Percentiles rank a stretch among this genome's conserved stretches.
Conservation (phyloP, 2,797 vertebrate genomes). For the Sebastes kiyomatsui region DNA sequence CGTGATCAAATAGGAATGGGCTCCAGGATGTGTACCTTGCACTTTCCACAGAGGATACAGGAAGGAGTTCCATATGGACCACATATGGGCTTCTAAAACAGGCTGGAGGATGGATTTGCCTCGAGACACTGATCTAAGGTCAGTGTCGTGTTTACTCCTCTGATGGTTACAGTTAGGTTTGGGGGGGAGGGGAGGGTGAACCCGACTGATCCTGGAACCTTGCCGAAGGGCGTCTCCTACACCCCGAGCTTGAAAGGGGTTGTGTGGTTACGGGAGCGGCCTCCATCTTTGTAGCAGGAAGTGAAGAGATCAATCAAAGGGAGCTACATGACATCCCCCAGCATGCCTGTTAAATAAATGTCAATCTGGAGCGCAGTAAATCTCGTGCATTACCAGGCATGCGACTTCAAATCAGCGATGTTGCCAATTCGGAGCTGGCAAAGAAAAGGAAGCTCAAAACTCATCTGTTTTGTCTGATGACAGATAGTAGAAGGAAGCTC, state of each 20-base stretch:
- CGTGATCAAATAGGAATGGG: constrained; percentile 41
- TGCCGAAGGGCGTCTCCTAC: constrained; percentile 74
- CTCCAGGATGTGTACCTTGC: constrained; percentile 57
- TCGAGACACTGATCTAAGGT: constrained; percentile 77
- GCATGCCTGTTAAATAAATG: constrained; percentile 76
- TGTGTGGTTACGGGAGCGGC: constrained; percentile 71
- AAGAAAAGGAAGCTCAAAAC: constrained; percentile 19
- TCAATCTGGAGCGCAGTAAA: constrained; percentile 71
- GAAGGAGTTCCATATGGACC: constrained; percentile 76
- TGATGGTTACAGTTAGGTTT: constrained; percentile 76
- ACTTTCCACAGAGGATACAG: constrained; percentile 61
- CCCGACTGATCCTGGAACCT: constrained; percentile 67
- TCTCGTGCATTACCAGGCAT: constrained; percentile 42
- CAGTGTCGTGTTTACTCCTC: constrained; percentile 71
- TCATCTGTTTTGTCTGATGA: constrained; percentile 17
- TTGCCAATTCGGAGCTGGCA: constrained; percentile 15
- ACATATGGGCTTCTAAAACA: constrained; percentile 74
- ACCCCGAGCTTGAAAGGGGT: constrained; percentile 70
- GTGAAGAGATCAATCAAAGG: constrained; percentile 76
- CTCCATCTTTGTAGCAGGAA: constrained; percentile 80
- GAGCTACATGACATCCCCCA: constrained; percentile 73
- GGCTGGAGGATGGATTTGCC: constrained; percentile 63
- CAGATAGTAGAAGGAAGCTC: not conserved
- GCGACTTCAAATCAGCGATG: constrained; percentile 33
- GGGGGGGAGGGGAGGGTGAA: constrained; percentile 45